These are phyloP conservation scores for Leptatherina wallacei DNA, from an alignment of 2,797 vertebrate genomes.

Conservation along the genomic window DNA sequence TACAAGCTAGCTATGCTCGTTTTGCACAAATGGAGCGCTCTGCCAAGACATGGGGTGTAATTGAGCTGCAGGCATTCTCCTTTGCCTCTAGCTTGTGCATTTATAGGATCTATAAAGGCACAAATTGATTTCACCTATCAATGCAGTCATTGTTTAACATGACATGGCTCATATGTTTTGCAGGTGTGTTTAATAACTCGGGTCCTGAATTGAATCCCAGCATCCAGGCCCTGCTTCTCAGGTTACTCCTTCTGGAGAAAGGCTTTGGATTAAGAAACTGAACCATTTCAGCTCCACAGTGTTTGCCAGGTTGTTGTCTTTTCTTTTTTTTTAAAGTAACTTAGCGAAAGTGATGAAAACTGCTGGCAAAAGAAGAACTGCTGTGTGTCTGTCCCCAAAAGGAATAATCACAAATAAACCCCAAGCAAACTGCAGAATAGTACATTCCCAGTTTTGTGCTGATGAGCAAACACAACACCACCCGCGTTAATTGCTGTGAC, in stretches of 20 bases:
- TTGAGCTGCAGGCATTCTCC: slow-evolving; percentile 70
- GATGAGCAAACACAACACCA: slow-evolving; percentile 81
- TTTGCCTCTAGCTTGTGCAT: slow-evolving; percentile 53
- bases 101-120: slow-evolving; percentile 80
- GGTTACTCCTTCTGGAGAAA: slow-evolving; percentile 64
- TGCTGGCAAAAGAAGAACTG: slow-evolving; percentile 42
- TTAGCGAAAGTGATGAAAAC: slow-evolving; percentile 25
- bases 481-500: slow-evolving; percentile 83
- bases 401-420: slow-evolving; percentile 70
- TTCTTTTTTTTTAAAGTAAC: slow-evolving; percentile 5
- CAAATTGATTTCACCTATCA: slow-evolving; percentile 81
- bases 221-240: slow-evolving; percentile 64
- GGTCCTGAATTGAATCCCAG: slow-evolving; percentile 64
- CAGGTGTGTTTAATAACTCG: slow-evolving; percentile 80
- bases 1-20: slow-evolving; percentile 71
- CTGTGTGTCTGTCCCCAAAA: slow-evolving; percentile 48
- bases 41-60: slow-evolving; percentile 69
- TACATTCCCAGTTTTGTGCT: slow-evolving; percentile 77
- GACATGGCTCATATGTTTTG: slow-evolving; percentile 76
- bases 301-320: slow-evolving; percentile 23
- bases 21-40: slow-evolving; percentile 55
- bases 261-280: slow-evolving; percentile 37
- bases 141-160: slow-evolving; percentile 81
- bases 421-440: slow-evolving; percentile 74
- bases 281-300: slow-evolving; percentile 32